Percentiles rank a stretch among this genome's conserved stretches.
Conservation (phyloP, 2,113 vertebrate species). For the Bungarus multicinctus region DNA sequence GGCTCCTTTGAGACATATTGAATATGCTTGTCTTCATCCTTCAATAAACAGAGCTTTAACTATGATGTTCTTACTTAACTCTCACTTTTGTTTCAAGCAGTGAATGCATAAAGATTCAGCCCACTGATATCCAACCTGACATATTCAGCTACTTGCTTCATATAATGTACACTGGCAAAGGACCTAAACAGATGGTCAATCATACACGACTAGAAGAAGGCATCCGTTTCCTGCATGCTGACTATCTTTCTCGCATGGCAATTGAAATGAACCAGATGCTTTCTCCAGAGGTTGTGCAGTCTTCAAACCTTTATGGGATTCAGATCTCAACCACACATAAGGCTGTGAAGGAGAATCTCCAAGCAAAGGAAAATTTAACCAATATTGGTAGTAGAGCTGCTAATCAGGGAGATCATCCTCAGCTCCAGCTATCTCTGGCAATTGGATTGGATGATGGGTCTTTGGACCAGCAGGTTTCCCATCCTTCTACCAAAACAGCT, state of each 20-base stretch:
- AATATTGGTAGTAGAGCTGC: conserved; percentile 61
- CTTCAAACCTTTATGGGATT: conserved; percentile 95
- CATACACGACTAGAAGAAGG: conserved; percentile 90
- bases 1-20: background rate
- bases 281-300: conserved; percentile 77
- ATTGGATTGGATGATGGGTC: conserved; percentile 80
- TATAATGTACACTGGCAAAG: conserved; percentile 95
- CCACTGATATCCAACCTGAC: conserved; percentile 95
- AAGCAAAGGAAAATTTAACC: conserved; percentile 67
- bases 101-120: conserved; percentile 98
- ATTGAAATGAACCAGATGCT: conserved; percentile 74
- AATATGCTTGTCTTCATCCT: background rate
- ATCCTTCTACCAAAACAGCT: conserved; percentile 60
- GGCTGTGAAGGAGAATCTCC: conserved; percentile 73
- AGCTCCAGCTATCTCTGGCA: conserved; percentile 79
- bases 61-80: conserved; percentile 15
- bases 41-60: too few species aligned
- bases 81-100: conserved; percentile 71
- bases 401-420: conserved; percentile 68
- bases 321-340: conserved; percentile 92
- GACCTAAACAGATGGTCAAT: conserved; percentile 90
- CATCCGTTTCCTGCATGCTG: conserved; percentile 93
- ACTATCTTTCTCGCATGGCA: conserved; percentile 84
- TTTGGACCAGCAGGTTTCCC: conserved; percentile 67
- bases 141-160: conserved; percentile 98